Evolutionary conservation across 2,888 invertebrate genomes (phyloP), one percentile per base, ranked within the genome.

Genomic region (Hanleya hanleyi): DNA sequence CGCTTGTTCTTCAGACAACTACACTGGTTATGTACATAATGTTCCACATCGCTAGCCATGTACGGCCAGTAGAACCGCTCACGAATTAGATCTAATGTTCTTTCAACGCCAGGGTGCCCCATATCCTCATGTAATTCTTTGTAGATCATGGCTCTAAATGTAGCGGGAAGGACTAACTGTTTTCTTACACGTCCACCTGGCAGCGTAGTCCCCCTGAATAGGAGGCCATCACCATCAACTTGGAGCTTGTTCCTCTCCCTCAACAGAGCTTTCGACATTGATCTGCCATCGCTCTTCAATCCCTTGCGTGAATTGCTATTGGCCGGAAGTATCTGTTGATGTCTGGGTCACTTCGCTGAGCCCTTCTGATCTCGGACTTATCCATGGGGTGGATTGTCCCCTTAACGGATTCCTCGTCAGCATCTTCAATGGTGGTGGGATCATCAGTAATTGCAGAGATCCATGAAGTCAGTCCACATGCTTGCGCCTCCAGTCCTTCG

Each of bases 61-160:
- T 47, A n/a, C 4, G 67, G 67, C 67, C 67, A 67, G n/a, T 67
- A 47, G 47, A 67, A 67, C 32, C 67, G 22, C 5, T 69, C 69
- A 18, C 38, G 18, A n/a, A 66, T 50, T 9, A 49, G 50, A 15
- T 29, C 36, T 26, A 47, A 29, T 50, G n/a, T 38, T n/a, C 38
- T 47, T 26, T 66, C 36, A 22, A 18, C 9, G 18, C 49, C 33
- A 7, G 18, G 51, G 26, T 67, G 71, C 4, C 71, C 71, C 51
- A 67, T 67, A 4, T 66, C 38, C 7, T 22, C 4, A 50, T 70
- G 70, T 29, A 70, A 35, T 33, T 70, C 64, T 9, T 41, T 29
- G 36, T 36, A 26, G 1, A 70, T 64, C 47, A 64, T n/a, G 3
- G n/a, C 3, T 22, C 49, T 29, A 1, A n/a, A 64, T 47, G 9